Evolutionary conservation across 2,888 invertebrate species (phyloP).

Genomic region (Chironomus tentans): DNA sequence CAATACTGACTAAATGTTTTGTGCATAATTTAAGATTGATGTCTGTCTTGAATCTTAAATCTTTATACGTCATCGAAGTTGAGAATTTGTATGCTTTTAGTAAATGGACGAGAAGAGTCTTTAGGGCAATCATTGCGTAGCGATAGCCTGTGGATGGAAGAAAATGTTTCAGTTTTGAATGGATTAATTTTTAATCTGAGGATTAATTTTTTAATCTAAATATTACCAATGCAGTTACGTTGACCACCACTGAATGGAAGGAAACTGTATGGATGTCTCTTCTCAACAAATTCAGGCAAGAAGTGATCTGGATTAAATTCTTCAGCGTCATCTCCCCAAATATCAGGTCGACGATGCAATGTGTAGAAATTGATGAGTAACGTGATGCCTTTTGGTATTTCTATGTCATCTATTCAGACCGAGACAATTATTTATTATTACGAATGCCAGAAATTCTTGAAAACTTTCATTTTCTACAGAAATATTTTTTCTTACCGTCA

Average conservation of each 20-base stretch:
- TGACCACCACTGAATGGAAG: slow-evolving; percentile 11
- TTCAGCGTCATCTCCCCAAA: slow-evolving; percentile 23
- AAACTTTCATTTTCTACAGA: not conserved
- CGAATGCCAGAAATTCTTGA: not conserved
- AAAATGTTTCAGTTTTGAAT: not conserved
- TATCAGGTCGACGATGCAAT: slow-evolving; percentile 19
- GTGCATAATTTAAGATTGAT: slow-evolving; percentile 25
- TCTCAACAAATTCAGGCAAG: slow-evolving; percentile 17
- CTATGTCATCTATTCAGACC: slow-evolving; percentile 9
- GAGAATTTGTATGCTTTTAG: slow-evolving; percentile 4
- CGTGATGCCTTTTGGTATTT: slow-evolving; percentile 5
- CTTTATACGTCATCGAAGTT: slow-evolving; percentile 4
- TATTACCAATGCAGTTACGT: slow-evolving; percentile 20
- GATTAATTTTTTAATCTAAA: not conserved
- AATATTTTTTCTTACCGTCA: not conserved
- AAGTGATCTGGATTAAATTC: slow-evolving; percentile 25
- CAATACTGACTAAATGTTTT: slow-evolving; percentile 19
- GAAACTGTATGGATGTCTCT: slow-evolving; percentile 24
- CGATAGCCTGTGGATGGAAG: slow-evolving; percentile 6
- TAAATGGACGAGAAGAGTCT: slow-evolving; percentile 3
- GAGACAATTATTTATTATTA: not conserved
- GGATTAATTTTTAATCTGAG: not conserved
- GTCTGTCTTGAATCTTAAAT: slow-evolving; percentile 20
- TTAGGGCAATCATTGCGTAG: slow-evolving; percentile 22
- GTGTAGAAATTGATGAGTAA: slow-evolving; percentile 15